These are phyloP conservation scores for Ophiothrix spiculata DNA, from an alignment of 35 echinoderm and acorn worm species.

Conservation along the genomic window DNA sequence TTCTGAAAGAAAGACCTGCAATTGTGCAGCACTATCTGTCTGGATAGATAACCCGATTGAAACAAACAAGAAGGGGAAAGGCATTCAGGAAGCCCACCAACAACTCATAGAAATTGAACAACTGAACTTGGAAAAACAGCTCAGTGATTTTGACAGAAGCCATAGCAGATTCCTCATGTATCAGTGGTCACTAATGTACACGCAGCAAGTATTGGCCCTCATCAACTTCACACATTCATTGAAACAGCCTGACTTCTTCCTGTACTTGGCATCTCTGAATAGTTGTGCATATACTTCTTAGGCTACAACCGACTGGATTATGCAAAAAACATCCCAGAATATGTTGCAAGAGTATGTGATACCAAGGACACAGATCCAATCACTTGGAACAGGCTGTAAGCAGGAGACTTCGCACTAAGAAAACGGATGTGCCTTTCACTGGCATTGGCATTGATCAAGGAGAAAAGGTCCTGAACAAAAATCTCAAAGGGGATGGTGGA, in stretches of 20 bases:
- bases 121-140: constrained; percentile 1
- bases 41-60: no score
- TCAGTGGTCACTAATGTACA: constrained; percentile 6
- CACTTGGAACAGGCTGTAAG: background rate
- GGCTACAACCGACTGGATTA: background rate
- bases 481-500: background rate
- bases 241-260: background rate
- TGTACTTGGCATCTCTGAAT: constrained; percentile 17
- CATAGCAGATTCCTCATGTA: background rate
- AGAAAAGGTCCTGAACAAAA: background rate
- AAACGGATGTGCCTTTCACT: background rate
- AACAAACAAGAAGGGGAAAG: background rate
- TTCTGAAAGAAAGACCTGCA: no score
- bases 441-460: constrained; percentile 1
- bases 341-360: constrained; percentile 3
- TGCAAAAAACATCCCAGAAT: background rate
- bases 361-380: constrained; percentile 9
- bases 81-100: background rate
- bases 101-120: background rate
- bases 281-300: constrained; percentile 16
- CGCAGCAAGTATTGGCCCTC: background rate
- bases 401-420: background rate
- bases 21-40: no score
- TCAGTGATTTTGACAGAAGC: constrained; percentile 5
- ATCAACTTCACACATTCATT: background rate